Percentiles rank a stretch among this genome's conserved stretches.
Conservation (phyloP, 2,113 vertebrate species). For the Penelope pileata region DNA sequence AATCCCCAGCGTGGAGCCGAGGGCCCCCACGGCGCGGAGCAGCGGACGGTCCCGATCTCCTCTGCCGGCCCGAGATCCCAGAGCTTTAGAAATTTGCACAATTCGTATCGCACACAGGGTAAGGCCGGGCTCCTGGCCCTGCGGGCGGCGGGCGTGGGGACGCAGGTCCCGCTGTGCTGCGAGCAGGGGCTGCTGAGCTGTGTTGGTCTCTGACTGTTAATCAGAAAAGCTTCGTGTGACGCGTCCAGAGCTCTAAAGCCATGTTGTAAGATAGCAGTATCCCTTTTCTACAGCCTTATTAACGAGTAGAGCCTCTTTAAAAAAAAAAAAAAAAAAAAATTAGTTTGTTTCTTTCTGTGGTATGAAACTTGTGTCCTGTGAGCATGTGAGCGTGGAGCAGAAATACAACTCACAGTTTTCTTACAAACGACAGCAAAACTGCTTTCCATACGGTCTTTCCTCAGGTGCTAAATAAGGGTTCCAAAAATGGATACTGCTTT, state of each 20-base stretch:
- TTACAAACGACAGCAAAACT: not conserved
- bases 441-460: conserved; percentile 70
- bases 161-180: not conserved
- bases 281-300: conserved; percentile 75
- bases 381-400: conserved; percentile 29
- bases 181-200: not conserved
- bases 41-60: not conserved
- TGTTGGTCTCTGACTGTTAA: conserved; percentile 52
- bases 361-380: conserved; percentile 44
- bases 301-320: conserved; percentile 15
- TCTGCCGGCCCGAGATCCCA: not conserved
- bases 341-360: conserved; percentile 38
- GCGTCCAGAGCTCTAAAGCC: conserved; percentile 71
- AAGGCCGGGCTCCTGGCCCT: not conserved
- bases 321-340: not conserved
- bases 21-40: not conserved
- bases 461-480: conserved; percentile 81
- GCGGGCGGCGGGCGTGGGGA: too few species aligned
- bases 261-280: conserved; percentile 68
- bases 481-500: conserved; percentile 78
- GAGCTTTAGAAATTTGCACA: conserved; percentile 53
- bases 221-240: conserved; percentile 1
- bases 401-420: conserved; percentile 29
- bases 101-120: not conserved
- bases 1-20: not conserved